Base-by-base conservation (phyloP, 2,113 vertebrate genomes). In the Malurus melanocephalus region DNA sequence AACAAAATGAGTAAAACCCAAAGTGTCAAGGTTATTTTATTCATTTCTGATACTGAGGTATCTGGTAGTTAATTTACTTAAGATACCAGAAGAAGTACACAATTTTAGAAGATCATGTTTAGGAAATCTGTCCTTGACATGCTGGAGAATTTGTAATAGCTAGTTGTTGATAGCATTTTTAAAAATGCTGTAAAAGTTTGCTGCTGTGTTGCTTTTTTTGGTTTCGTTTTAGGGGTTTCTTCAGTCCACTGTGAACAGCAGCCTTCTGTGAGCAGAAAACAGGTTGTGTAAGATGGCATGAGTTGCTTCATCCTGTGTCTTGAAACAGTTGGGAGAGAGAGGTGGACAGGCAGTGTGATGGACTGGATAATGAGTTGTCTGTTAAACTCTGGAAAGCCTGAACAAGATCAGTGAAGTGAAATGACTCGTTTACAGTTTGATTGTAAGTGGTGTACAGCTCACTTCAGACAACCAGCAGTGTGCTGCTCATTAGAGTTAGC, bases 301-400 rank as follows among this genome's bases (percentile, higher is more conserved):
- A 91, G 85, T 87, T 57, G 49, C 67, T 90, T 86, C 61, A 46
- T 93, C 45, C 53, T n/a, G 1, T 87, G 66, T 95, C 93, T 79
- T 90, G 52, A 88, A 93, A 87, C 60, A 85, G 45, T 53, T 57
- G 59, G 52, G 84, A 51, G 59, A 89, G 73, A 93, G 80, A 89
- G 26, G 56, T 72, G 77, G 89, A 88, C 65, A 84, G 86, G 48
- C 66, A 81, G 62, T 46, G 46, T 92, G 93, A 92, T 88, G 51
- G 74, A 87, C n/a, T 85, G 71, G 88, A 73, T 93, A 91, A 93
- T 89, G 66, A 91, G 73, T 77, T 95, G 88, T 88, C 91, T 87
- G 81, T 93, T 94, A 79, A 89, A 81, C 75, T 53, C n/a, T 65
- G 43, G 65, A 55, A 92, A 85, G 66, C 72, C 68, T 61, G 72